Base-by-base conservation (phyloP, 2,113 vertebrate species). In the Hydrochoerus hydrochaeris region DNA sequence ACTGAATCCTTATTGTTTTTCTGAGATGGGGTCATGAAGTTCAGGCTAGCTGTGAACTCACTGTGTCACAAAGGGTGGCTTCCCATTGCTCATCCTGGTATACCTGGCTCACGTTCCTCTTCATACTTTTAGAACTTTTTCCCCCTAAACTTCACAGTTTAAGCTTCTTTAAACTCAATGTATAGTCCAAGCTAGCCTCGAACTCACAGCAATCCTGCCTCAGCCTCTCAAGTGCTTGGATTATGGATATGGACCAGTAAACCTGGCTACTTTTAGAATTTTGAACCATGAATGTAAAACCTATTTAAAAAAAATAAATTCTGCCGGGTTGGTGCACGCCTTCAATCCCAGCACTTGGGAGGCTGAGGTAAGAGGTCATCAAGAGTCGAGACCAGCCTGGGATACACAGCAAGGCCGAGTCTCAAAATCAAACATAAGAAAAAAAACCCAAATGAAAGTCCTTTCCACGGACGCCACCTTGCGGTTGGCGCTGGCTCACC, bases 401-500 rank as follows among this genome's bases (percentile, higher is more conserved):
- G 73, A 12, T 49, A 78, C 44, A 46, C 12, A 46, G 73, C 41
- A 75, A 28, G 9, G 28, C 26, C 26, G 12, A 30, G 41, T 46
- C 41, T 77, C 73, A 46, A 78, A 46, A 44, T 8, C 7, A 32
- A 52, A 71, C 35, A 52, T 19, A 57, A 35, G n/a, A n/a, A n/a
- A 2, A 17, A 52, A 82, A 90, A 90, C n/a, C 26, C 32, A 82
- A 80, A 60, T 16, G 41, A 26, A 49, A 14, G 3, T 3, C 19
- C 32, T 83, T 81, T 41, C 58, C 57, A 49, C 77, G 75, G 58
- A 22, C 2, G 14, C n/a, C 28, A 7, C 11, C 41, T 35, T 9
- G n/a, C 35, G 19, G 5, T 5, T 3, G 13, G 52, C 52, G 52
- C 17, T 5, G 16, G 67, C 44, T 77, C 97, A 99, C 99, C 99